Evolutionary conservation across 2,797 vertebrate genomes (phyloP), one percentile per base, ranked within the genome.

Genomic region (Myotis vivesi): DNA sequence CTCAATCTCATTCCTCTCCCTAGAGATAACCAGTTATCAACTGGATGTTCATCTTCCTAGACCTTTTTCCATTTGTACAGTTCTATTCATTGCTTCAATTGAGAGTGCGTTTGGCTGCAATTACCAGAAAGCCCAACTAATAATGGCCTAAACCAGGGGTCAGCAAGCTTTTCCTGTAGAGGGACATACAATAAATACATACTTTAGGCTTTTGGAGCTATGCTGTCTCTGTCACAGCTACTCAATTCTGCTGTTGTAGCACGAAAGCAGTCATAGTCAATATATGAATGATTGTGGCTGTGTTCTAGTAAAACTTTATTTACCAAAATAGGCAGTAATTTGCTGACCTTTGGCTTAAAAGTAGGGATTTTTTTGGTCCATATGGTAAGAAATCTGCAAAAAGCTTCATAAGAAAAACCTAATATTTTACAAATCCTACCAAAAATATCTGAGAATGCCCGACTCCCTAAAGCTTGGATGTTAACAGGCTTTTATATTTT

Each of bases 271-370:
- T 46, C 16, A 3, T 49, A 82, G 46, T 55, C 33, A 46, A 9
- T 84, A 36, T 33, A 30, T 66, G 28, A 75, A 15, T 55, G 73
- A 62, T 3, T 6, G 2, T 79, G 30, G 19, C 69, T 89, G 33
- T 90, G 33, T 94, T 64, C 49, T 38, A 76, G 1, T 80, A 87
- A 87, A 87, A 83, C 30, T 46, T 89, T 81, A 69, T 86, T 89
- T 25, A n/a, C 36, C 64, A 71, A 94, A 64, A 38, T 38, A 82
- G 41, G 6, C 17, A 20, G 8, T 49, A 57, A 44, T 91, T 86
- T 95, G 44, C n/a, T 84, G 49, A 44, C 44, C 33, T 22, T 91
- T 73, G n/a, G 19, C 41, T 77, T 91, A 77, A 77, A 66, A 84
- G 66, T 66, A 57, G 41, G 69, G 22, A 73, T 91, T 82, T 64